Conservation (phyloP, 1,140 invertebrate species). For the Trichonephila clavipes region DNA sequence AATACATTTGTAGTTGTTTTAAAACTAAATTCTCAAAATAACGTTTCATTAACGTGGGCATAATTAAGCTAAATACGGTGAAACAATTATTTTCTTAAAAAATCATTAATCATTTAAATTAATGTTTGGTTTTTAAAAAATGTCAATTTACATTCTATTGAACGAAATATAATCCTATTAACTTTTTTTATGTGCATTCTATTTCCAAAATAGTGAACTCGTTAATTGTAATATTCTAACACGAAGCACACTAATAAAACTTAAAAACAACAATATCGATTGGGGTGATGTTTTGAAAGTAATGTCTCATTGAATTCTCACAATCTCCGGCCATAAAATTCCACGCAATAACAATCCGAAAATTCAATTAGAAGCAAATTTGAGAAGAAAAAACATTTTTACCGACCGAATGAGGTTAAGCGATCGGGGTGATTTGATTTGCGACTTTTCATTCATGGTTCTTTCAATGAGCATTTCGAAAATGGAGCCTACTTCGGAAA, state of each 20-base stretch:
- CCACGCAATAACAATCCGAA: neutral
- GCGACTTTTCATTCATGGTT: slow-evolving; percentile 24
- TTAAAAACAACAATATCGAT: neutral
- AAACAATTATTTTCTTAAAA: too few relatives aligned
- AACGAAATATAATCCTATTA: too few relatives aligned
- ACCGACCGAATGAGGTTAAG: slow-evolving; percentile 8
- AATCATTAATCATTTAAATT: too few relatives aligned
- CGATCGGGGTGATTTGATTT: slow-evolving; percentile 32
- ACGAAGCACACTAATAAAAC: neutral
- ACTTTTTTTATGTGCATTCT: neutral
- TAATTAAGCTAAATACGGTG: too few relatives aligned
- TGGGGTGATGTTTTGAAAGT: neutral
- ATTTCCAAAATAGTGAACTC: neutral
- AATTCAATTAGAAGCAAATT: slow-evolving; percentile 35
- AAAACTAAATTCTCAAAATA: too few relatives aligned
- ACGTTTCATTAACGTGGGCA: too few relatives aligned
- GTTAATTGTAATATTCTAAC: neutral
- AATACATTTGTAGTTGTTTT: too few relatives aligned
- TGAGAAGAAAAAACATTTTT: neutral
- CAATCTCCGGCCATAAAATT: neutral
- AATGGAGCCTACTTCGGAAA: neutral
- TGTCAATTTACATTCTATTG: too few relatives aligned
- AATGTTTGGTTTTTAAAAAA: too few relatives aligned
- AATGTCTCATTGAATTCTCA: slow-evolving; percentile 2
- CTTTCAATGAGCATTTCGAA: slow-evolving; percentile 7